Base-by-base conservation (phyloP, 2,888 invertebrate genomes). In the Opisthograptis luteolata region DNA sequence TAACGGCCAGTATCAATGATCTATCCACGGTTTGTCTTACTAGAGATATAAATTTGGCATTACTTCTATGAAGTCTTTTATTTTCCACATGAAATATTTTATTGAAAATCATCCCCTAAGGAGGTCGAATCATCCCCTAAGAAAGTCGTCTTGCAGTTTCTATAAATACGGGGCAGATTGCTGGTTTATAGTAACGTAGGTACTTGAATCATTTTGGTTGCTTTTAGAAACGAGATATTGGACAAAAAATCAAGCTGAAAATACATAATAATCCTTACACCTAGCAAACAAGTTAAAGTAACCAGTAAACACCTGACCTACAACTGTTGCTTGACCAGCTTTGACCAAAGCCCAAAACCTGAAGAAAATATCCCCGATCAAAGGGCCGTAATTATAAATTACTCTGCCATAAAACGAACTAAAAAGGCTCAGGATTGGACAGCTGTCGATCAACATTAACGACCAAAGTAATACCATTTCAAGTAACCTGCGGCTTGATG, bases 401-500 rank as follows among this genome's bases (percentile, higher is more conserved):
- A 40, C 39, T 9, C 34, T 61, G 55, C 64, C 62, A 60, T 57
- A 66, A 62, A 48, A 46, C 44, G 15, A 31, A n/a, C 15, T 25
- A 39, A 49, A 39, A 44, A 43, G 32, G 57, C 37, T 43, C 54
- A 8, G 68, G 74, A 79, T 73, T 74, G 66, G 67, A 68, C 50
- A 68, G 30, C 25, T 36, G 67, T 70, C 73, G 67, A 76, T 79
- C 73, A 74, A 67, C 55, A 52, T 68, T 63, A 59, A n/a, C n/a
- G 68, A 75, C 75, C 74, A 73, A 75, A 72, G n/a, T 22, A 59
- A 69, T 62, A 64, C 66, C 71, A 74, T 70, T 28, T 28, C 14
- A 24, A 22, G 9, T 28, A n/a, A 71, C 67, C 69, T 35, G 44
- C 30, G 12, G 8, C 27, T 43, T 17, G 25, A 19, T 15, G 14